These are phyloP conservation scores for Catostomus latipinnis DNA, from an alignment of 2,797 vertebrate genomes.

Conservation along the genomic window DNA sequence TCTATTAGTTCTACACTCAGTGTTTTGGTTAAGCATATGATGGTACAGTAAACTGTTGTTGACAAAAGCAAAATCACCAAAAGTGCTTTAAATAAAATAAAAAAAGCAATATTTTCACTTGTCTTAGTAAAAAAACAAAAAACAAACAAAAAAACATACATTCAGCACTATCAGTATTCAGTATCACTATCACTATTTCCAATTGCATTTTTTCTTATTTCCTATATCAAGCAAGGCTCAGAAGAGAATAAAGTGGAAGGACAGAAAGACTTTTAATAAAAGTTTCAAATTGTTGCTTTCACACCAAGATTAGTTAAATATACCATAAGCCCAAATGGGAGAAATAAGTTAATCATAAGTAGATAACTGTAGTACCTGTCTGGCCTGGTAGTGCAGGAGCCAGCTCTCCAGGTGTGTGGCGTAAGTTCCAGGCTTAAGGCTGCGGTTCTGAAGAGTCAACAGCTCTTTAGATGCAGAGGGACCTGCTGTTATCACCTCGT, in stretches of 20 bases:
- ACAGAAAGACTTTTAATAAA: background rate
- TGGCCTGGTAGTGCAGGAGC: constrained; percentile 87
- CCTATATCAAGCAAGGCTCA: too few relatives aligned
- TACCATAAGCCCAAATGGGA: background rate
- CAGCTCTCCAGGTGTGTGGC: constrained; percentile 89
- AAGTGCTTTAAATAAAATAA: too few relatives aligned
- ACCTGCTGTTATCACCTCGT: constrained; percentile 87
- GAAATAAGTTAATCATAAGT: background rate
- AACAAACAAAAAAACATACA: too few relatives aligned
- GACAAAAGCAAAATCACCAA: too few relatives aligned
- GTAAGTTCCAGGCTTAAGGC: constrained; percentile 90
- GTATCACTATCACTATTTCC: too few relatives aligned
- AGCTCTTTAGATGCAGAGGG: constrained; percentile 81
- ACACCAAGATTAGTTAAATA: background rate
- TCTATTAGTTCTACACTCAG: too few relatives aligned
- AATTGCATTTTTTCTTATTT: too few relatives aligned
- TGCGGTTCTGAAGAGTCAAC: constrained; percentile 86
- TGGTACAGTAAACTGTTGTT: too few relatives aligned
- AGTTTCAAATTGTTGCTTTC: background rate
- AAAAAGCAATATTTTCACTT: too few relatives aligned
- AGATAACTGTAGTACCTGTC: constrained; percentile 80
- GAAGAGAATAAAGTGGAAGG: background rate
- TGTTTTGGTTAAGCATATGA: too few relatives aligned
- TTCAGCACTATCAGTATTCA: too few relatives aligned
- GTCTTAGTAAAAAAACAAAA: too few relatives aligned